These are phyloP conservation scores for Epinephelus awoara DNA, from an alignment of 2,797 vertebrate genomes.

Conservation along the genomic window DNA sequence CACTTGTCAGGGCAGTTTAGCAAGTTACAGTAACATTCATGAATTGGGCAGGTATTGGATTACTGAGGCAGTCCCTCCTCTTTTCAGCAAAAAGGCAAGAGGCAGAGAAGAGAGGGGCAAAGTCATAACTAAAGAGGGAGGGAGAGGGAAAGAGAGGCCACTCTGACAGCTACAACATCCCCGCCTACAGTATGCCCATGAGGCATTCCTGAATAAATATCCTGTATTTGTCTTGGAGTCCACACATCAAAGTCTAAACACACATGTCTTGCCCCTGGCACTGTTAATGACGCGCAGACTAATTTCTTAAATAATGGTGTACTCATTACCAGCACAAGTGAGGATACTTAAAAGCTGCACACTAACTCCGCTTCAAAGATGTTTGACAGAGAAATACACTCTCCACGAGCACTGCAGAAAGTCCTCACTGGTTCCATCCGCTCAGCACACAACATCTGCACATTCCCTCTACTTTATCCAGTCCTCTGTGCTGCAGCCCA, in stretches of 20 bases:
- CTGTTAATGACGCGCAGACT: constrained; percentile 32
- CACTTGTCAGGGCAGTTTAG: constrained; percentile 90
- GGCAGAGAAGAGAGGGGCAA: constrained; percentile 67
- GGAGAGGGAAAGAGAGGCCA: constrained; percentile 60
- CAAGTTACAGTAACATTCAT: constrained; percentile 87
- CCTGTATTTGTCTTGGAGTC: constrained; percentile 72
- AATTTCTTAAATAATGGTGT: constrained; percentile 1
- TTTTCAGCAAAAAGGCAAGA: constrained; percentile 75
- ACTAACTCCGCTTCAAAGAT: constrained; percentile 9
- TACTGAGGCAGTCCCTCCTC: constrained; percentile 89
- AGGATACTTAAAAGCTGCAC: constrained; percentile 3
- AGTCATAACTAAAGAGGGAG: constrained; percentile 67
- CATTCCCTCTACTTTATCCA: neutral
- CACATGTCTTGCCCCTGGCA: constrained; percentile 26
- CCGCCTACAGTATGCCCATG: constrained; percentile 67
- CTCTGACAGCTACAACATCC: constrained; percentile 73
- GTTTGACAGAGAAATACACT: constrained; percentile 21
- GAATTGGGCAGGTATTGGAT: constrained; percentile 92
- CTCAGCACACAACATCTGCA: constrained; percentile 5
- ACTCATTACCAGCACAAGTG: constrained; percentile 3
- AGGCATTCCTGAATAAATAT: constrained; percentile 78
- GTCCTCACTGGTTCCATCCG: constrained; percentile 9
- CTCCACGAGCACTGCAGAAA: constrained; percentile 5
- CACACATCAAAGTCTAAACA: constrained; percentile 53
- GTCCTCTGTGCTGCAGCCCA: neutral